phyloP scores from a whole-genome alignment of 1,140 invertebrate genomes.

The Metopolophium dirhodum region DNA sequence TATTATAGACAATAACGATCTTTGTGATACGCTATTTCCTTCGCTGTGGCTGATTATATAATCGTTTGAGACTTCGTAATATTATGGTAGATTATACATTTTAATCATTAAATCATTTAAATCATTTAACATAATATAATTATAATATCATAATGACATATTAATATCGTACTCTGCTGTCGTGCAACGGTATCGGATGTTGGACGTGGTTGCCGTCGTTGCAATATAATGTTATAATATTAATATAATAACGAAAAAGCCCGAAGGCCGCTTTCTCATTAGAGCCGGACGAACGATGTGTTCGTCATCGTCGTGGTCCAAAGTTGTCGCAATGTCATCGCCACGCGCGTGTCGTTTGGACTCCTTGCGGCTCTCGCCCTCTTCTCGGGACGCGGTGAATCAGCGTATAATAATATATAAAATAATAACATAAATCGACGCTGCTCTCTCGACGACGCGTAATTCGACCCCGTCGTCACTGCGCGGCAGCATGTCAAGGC shows the following conservation, averaged over 20 bases:
- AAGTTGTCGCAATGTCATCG: conserved; percentile 34
- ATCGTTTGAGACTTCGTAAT: too few relatives aligned
- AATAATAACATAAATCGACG: not conserved
- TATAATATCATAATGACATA: too few relatives aligned
- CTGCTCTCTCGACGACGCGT: not conserved
- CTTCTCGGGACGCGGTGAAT: not conserved
- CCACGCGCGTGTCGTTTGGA: not conserved
- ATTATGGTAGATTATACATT: too few relatives aligned
- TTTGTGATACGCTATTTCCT: too few relatives aligned
- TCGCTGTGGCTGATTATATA: too few relatives aligned
- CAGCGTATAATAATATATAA: conserved; percentile 24
- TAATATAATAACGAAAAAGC: not conserved
- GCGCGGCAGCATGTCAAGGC: too few relatives aligned
- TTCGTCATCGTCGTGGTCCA: not conserved
- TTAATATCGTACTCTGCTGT: not conserved
- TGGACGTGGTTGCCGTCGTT: not conserved
- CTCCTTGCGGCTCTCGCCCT: not conserved
- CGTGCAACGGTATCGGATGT: not conserved
- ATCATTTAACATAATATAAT: too few relatives aligned
- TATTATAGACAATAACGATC: too few relatives aligned
- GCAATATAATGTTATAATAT: not conserved
- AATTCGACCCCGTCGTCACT: conserved; percentile 9
- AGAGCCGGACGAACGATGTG: not conserved
- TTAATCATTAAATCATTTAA: too few relatives aligned
- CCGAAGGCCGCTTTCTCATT: not conserved